A percentile compares a stretch with the other conserved stretches of the same genome.
phyloP scores from a whole-genome alignment of 1,140 invertebrate species.

The Marisa cornuarietis region DNA sequence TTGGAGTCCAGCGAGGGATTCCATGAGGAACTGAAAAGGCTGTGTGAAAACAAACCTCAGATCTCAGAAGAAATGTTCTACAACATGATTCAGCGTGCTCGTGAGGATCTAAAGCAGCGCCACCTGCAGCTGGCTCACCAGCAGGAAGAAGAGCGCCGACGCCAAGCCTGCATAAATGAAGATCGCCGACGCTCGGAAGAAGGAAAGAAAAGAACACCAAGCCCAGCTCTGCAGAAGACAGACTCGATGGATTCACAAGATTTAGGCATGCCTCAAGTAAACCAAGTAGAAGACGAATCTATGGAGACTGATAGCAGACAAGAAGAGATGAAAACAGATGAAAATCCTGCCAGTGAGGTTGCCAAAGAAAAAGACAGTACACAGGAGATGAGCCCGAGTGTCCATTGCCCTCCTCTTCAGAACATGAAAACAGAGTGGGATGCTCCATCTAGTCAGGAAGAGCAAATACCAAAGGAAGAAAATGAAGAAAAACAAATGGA shows the following conservation, averaged over 20 bases:
- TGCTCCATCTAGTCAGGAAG: too few species aligned
- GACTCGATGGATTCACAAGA: conserved; percentile 3
- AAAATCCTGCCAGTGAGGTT: too few species aligned
- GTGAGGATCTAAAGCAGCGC: conserved; percentile 74
- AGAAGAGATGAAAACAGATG: not conserved
- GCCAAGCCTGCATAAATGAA: conserved; percentile 38
- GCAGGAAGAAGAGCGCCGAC: conserved; percentile 51
- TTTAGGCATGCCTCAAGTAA: not conserved
- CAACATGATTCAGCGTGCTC: conserved; percentile 87
- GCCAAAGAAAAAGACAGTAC: too few species aligned
- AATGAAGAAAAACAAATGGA: too few species aligned
- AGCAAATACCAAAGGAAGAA: too few species aligned
- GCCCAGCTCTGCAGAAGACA: not conserved
- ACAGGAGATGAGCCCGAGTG: too few species aligned
- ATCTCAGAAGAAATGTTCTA: conserved; percentile 90
- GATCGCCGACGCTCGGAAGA: conserved; percentile 40
- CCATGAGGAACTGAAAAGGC: conserved; percentile 93
- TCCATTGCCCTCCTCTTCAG: too few species aligned
- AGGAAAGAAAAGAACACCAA: conserved; percentile 36
- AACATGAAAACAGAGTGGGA: too few species aligned
- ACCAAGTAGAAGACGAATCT: not conserved
- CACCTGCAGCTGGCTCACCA: conserved; percentile 64
- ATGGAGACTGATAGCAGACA: conserved; percentile 1
- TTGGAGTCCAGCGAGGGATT: conserved; percentile 92
- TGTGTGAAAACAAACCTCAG: conserved; percentile 83